Evolutionary conservation across 2,888 invertebrate genomes (phyloP), one percentile per base, ranked within the genome.

Genomic region (Harpalus rufipes): DNA sequence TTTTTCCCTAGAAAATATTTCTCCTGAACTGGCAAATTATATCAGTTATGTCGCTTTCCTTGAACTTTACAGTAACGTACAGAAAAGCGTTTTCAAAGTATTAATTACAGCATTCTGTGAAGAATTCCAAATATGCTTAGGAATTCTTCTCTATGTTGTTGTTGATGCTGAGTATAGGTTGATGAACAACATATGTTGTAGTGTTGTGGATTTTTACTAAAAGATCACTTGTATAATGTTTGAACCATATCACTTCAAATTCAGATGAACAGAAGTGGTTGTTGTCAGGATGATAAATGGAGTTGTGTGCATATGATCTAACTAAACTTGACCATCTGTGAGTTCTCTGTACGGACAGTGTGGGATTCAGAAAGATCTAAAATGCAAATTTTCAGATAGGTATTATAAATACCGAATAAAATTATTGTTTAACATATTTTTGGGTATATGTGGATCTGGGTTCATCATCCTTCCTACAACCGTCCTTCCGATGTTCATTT

Each of bases 321-420:
- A 51, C 44, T 51, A 51, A 51, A 51, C 44, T 51, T 51, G 44
- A 51, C 44, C 44, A 51, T 51, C 44, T 51, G 44, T 51, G 44
- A 51, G 44, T 7, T 32, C 5, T 32, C 32, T 32, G 1, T 32
- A 32, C 5, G 32, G 32, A 32, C 32, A 32, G 32, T 32, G 32
- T 32, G 32, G 32, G 32, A 32, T 32, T 32, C 32, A 32, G 32
- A 32, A 5, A 32, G 32, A 32, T 32, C 3, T 32, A 32, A 32
- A 32, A 32, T 32, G 32, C 6, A 32, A 32, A 32, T 32, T 32
- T 32, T 4, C 5, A 1, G 32, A 32, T 32, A 32, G 5, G 32
- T 32, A 32, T 32, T 32, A 32, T 32, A 32, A 32, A 4, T 32
- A 32, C 32, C 1, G 32, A 32, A 32, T 32, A 32, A 32, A 32